Evolutionary conservation across 2,888 invertebrate genomes (phyloP).

Genomic region (Meliscaeva auricollis): DNA sequence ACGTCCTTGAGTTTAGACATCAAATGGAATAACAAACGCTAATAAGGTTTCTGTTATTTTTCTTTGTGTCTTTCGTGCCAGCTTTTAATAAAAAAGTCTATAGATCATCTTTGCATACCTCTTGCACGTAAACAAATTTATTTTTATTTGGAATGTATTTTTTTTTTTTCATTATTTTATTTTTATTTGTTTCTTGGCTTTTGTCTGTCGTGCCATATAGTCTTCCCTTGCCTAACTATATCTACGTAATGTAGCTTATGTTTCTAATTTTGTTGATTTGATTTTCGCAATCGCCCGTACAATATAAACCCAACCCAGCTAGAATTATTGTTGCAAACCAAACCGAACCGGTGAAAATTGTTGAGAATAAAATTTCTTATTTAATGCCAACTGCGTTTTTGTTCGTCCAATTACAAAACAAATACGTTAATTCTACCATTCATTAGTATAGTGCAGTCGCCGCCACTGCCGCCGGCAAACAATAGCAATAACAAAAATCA

Average conservation of each 20-base stretch:
- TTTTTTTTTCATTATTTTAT: background rate
- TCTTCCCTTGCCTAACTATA: background rate
- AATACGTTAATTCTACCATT: slow-evolving; percentile 33
- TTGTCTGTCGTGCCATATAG: background rate
- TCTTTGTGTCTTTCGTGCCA: background rate
- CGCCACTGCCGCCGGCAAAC: background rate
- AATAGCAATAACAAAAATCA: background rate
- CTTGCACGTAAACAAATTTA: slow-evolving; percentile 15
- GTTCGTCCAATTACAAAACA: slow-evolving; percentile 56
- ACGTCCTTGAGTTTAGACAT: background rate
- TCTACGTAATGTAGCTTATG: slow-evolving; percentile 9
- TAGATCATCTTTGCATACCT: slow-evolving; percentile 39
- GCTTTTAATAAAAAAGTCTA: slow-evolving; percentile 17
- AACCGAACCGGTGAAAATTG: slow-evolving; percentile 35
- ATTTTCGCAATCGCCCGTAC: slow-evolving; percentile 27
- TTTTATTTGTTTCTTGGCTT: slow-evolving; percentile 10
- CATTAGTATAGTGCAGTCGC: slow-evolving; percentile 17
- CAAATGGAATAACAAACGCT: slow-evolving; percentile 11
- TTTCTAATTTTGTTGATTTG: slow-evolving; percentile 49
- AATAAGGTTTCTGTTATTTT: slow-evolving; percentile 10
- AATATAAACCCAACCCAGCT: background rate
- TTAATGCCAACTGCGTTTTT: slow-evolving; percentile 72
- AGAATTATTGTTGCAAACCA: background rate
- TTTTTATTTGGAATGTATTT: slow-evolving; percentile 31
- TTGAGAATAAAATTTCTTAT: slow-evolving; percentile 38